Percentiles rank a stretch among this genome's conserved stretches.
These are phyloP conservation scores for Nomada lathburiana DNA, from an alignment of 2,888 invertebrate genomes.

Conservation along the genomic window DNA sequence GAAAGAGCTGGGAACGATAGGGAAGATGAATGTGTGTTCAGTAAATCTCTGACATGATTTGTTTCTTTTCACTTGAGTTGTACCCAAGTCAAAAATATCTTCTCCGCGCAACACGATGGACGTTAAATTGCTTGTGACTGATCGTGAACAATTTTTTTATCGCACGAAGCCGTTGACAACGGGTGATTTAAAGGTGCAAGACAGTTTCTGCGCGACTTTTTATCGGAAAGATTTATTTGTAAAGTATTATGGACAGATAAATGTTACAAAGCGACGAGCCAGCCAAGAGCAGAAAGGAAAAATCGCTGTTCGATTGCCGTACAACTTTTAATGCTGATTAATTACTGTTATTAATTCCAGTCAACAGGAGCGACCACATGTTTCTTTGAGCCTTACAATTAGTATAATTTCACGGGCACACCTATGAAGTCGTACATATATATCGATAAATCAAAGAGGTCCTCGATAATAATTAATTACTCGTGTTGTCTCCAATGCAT, in stretches of 20 bases:
- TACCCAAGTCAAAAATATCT: background rate
- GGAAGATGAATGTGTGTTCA: background rate
- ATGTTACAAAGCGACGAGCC: background rate
- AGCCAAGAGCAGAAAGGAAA: background rate
- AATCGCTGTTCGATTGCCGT: slow-evolving; percentile 1
- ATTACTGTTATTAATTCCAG: slow-evolving; percentile 29
- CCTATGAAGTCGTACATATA: background rate
- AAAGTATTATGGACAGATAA: background rate
- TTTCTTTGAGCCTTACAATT: slow-evolving; percentile 14
- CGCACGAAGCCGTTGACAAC: background rate
- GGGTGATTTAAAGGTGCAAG: slow-evolving; percentile 1
- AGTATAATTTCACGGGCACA: slow-evolving; percentile 16
- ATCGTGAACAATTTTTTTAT: background rate
- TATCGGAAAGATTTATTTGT: background rate
- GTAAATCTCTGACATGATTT: background rate
- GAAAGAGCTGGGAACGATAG: background rate
- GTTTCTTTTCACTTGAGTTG: background rate
- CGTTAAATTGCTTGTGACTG: background rate
- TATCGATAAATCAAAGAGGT: slow-evolving; percentile 5
- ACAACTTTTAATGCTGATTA: slow-evolving; percentile 39
- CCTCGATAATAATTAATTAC: slow-evolving; percentile 27
- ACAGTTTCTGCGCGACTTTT: background rate
- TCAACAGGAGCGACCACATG: background rate
- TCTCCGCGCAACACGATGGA: too few species aligned
- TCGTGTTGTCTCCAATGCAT: too few species aligned